Conservation (phyloP, 2,113 vertebrate genomes). For the Periophthalmodon schlosseri region DNA sequence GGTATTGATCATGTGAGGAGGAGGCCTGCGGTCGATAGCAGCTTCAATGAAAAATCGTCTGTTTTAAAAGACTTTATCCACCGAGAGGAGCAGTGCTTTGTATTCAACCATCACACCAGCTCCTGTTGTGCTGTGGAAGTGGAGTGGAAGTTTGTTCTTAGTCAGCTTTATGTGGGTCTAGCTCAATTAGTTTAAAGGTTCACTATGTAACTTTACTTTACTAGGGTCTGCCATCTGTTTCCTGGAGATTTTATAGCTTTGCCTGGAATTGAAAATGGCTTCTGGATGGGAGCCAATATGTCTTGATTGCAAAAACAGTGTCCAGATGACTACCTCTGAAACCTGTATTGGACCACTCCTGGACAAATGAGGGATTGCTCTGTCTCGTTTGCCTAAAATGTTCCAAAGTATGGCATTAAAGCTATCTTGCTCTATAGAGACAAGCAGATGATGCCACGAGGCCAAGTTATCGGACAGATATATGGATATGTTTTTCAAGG, state of each 20-base stretch:
- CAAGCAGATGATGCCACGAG: too few species aligned
- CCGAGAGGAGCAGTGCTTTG: conserved; percentile 34
- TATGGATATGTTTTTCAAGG: too few species aligned
- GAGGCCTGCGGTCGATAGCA: conserved; percentile 53
- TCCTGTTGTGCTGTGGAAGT: conserved; percentile 4
- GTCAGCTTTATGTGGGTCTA: not conserved
- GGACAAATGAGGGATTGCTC: too few species aligned
- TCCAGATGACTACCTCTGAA: too few species aligned
- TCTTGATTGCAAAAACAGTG: too few species aligned
- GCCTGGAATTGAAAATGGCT: not conserved
- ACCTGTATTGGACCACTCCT: too few species aligned
- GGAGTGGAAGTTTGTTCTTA: not conserved
- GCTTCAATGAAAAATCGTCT: conserved; percentile 54
- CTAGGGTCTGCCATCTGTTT: not conserved
- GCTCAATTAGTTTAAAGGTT: not conserved
- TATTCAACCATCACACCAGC: conserved; percentile 11
- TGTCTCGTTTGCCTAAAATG: too few species aligned
- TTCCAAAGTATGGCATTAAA: too few species aligned
- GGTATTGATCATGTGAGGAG: conserved; percentile 72
- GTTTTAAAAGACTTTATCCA: conserved; percentile 50
- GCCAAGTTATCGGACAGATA: too few species aligned
- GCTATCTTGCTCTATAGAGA: too few species aligned
- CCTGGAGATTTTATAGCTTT: not conserved
- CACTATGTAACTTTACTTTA: not conserved
- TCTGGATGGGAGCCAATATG: too few species aligned